Conservation (phyloP, 2,888 invertebrate species). For the Calameuta idolon region DNA sequence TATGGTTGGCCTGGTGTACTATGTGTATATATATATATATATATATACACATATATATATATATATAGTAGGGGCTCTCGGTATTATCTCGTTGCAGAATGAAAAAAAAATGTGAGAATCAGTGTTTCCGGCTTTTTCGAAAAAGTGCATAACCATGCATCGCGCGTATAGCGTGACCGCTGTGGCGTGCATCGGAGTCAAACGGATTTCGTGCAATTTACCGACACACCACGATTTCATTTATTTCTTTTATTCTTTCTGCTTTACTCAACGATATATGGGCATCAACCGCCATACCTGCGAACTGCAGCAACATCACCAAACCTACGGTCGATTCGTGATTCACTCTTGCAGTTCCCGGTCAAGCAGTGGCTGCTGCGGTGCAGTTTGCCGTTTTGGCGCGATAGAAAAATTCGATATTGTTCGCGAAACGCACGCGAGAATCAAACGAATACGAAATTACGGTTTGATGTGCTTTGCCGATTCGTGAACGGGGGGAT, state of each 20-base stretch:
- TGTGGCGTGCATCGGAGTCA: not conserved
- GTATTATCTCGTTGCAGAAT: not conserved
- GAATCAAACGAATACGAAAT: not conserved
- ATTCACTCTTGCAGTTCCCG: not conserved
- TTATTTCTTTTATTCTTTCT: not conserved
- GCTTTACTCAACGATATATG: not conserved
- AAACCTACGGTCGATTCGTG: not conserved
- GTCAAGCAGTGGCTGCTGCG: not conserved
- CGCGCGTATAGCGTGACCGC: not conserved
- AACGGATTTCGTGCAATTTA: not conserved
- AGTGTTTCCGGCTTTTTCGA: not conserved
- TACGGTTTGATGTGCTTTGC: not conserved
- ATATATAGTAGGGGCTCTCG: not conserved
- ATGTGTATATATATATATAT: not conserved
- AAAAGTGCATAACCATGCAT: constrained; percentile 5
- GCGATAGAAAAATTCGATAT: not conserved
- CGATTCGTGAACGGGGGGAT: not conserved
- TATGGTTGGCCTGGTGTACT: not conserved
- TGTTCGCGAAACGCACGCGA: not conserved
- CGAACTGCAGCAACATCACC: not conserved
- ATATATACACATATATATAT: too few species aligned
- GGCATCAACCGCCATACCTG: not conserved
- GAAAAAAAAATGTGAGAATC: not conserved
- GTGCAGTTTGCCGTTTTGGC: not conserved
- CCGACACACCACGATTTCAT: constrained; percentile 1